A percentile compares a stretch with the other conserved stretches of the same genome.
phyloP scores from a whole-genome alignment of 2,888 invertebrate species.

The Synanthedon andrenaeformis region DNA sequence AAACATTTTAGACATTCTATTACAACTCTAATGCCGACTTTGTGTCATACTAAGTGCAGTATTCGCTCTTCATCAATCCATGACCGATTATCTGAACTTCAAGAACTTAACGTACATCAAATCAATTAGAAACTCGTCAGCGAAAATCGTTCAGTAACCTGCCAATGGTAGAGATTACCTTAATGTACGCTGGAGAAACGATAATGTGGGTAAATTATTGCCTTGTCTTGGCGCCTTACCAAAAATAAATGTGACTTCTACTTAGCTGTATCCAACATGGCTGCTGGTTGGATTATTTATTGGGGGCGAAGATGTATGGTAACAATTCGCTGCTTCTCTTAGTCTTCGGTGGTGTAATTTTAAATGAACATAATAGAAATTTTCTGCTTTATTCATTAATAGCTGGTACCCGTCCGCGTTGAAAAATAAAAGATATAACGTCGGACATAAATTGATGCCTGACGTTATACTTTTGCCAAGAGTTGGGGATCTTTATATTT shows the following conservation, averaged over 20 bases:
- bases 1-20: neutral
- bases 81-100: no score
- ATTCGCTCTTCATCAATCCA: neutral
- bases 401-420: no score
- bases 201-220: conserved; percentile 1
- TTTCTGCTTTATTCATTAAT: no score
- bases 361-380: no score
- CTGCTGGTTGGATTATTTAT: neutral
- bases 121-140: neutral
- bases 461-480: no score
- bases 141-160: neutral
- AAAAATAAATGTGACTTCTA: conserved; percentile 1
- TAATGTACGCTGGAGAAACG: neutral
- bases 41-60: neutral
- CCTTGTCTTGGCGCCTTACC: conserved; percentile 2
- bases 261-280: neutral
- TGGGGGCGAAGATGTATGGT: neutral
- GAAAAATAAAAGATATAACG: no score
- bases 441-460: no score
- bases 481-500: no score
- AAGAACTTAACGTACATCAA: neutral
- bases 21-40: no score
- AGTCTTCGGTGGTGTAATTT: no score
- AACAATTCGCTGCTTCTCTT: neutral
- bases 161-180: neutral